Conservation (phyloP, 2,888 invertebrate species). For the Epinotia brunnichana region DNA sequence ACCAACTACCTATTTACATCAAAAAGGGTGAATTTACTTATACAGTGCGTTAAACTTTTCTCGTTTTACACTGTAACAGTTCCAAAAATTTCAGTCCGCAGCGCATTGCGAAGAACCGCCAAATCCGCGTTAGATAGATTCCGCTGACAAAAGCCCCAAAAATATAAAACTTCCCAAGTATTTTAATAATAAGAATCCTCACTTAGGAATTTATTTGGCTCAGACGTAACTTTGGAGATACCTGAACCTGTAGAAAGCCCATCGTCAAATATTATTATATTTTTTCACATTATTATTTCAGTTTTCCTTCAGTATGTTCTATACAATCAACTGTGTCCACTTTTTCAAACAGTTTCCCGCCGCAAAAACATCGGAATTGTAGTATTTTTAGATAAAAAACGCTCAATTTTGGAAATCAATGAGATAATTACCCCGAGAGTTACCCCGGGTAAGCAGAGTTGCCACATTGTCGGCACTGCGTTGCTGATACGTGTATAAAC, state of each 20-base stretch:
- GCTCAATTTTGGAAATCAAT: no score
- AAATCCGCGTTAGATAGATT: background rate
- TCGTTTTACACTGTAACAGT: background rate
- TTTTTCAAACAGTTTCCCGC: no score
- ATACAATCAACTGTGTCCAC: no score
- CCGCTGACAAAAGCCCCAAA: conserved; percentile 20
- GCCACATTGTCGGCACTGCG: no score
- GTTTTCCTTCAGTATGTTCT: background rate
- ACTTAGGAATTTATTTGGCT: conserved; percentile 15
- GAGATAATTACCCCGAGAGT: no score
- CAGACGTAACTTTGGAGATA: background rate
- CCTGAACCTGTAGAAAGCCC: background rate
- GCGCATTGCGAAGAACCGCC: background rate
- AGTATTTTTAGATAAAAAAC: no score
- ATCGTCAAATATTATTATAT: background rate
- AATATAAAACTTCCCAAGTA: conserved; percentile 21
- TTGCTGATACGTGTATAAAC: no score
- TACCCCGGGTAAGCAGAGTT: no score
- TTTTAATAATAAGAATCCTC: conserved; percentile 28
- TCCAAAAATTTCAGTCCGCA: background rate
- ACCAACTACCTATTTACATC: no score
- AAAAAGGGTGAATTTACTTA: background rate
- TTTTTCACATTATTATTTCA: background rate
- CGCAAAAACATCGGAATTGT: no score
- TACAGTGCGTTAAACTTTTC: background rate